These are phyloP conservation scores for Yponomeuta evonymella DNA, from an alignment of 2,888 invertebrate genomes.

Conservation along the genomic window DNA sequence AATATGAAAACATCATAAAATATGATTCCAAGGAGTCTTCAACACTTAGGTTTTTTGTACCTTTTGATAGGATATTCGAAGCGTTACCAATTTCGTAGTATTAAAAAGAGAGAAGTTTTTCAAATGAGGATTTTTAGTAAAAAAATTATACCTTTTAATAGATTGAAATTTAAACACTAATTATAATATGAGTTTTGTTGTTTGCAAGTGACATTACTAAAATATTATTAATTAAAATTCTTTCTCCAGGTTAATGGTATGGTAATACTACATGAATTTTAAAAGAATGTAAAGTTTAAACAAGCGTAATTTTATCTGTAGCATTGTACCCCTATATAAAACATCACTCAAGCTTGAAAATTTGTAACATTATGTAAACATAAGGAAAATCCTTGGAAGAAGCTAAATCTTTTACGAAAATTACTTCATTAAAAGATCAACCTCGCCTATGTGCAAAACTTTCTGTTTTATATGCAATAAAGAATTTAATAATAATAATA, in stretches of 20 bases:
- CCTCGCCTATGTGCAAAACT: too few relatives aligned
- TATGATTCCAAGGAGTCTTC: too few relatives aligned
- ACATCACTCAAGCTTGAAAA: neutral
- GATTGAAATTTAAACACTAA: slow-evolving; percentile 23
- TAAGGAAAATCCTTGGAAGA: neutral
- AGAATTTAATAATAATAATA: too few relatives aligned
- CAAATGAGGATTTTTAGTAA: neutral
- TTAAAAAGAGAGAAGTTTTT: neutral
- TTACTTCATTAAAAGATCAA: neutral
- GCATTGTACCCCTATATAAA: neutral
- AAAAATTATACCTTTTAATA: neutral
- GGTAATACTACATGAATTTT: neutral
- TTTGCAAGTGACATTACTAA: slow-evolving; percentile 56
- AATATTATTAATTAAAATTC: neutral
- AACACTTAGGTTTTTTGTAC: too few relatives aligned
- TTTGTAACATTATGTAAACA: neutral
- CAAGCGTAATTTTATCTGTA: neutral
- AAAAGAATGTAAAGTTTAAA: neutral
- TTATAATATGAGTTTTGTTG: slow-evolving; percentile 34
- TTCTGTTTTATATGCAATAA: too few relatives aligned
- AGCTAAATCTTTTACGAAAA: neutral
- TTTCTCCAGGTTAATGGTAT: too few relatives aligned
- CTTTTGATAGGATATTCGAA: too few relatives aligned
- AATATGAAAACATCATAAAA: too few relatives aligned
- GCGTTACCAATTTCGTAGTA: too few relatives aligned